Conservation (phyloP, 2,113 vertebrate species). For the Brachirus orientalis region DNA sequence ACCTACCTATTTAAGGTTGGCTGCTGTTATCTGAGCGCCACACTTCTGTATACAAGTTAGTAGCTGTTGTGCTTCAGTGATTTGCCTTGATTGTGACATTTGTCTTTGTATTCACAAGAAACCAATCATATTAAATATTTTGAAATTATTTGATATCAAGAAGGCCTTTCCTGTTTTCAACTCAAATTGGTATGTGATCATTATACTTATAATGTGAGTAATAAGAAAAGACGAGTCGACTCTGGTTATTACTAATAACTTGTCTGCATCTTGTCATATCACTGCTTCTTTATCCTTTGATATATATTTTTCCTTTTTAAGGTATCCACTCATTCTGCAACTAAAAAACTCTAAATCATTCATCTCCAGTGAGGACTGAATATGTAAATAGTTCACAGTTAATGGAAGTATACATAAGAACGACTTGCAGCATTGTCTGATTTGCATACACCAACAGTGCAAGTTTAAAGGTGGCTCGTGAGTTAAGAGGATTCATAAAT, state of each 20-base stretch:
- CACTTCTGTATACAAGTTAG: neutral
- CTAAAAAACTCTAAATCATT: slow-evolving; percentile 33
- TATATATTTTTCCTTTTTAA: neutral
- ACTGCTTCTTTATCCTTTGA: neutral
- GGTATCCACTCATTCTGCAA: neutral
- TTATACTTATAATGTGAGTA: too few species aligned
- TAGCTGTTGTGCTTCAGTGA: slow-evolving; percentile 8
- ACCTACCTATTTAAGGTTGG: slow-evolving; percentile 7
- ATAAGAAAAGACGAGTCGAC: too few species aligned
- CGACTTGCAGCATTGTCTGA: slow-evolving; percentile 33
- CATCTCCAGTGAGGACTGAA: slow-evolving; percentile 30
- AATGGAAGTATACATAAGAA: slow-evolving; percentile 53
- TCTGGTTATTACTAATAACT: too few species aligned
- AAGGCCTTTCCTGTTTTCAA: slow-evolving; percentile 6
- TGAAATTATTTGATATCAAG: slow-evolving; percentile 15
- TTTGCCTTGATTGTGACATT: neutral
- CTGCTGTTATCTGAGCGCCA: slow-evolving; percentile 15
- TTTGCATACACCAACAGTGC: slow-evolving; percentile 65
- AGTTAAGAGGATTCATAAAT: slow-evolving; percentile 72
- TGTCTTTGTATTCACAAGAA: too few species aligned
- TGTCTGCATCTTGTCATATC: too few species aligned
- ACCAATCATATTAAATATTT: too few species aligned
- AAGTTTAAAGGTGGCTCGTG: slow-evolving; percentile 64
- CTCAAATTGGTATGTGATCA: slow-evolving; percentile 13
- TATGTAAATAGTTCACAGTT: slow-evolving; percentile 59